A percentile compares a stretch with the other conserved stretches of the same genome.
These are phyloP conservation scores for Diachasmimorpha longicaudata DNA, from an alignment of 1,140 invertebrate species.

Conservation along the genomic window DNA sequence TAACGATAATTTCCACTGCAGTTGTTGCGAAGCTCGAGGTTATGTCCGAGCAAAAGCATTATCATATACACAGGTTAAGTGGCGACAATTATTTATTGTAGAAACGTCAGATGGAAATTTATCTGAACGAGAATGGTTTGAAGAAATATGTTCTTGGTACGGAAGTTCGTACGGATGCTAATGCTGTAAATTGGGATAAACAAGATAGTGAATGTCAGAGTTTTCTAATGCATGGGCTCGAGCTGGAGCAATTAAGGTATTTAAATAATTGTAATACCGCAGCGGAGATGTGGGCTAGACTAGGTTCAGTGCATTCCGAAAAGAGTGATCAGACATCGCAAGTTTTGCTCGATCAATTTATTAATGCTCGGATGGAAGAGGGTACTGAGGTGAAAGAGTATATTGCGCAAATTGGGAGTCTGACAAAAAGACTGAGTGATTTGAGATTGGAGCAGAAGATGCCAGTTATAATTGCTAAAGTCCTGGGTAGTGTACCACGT, in stretches of 20 bases:
- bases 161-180: neutral
- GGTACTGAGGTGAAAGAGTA: constrained; percentile 23
- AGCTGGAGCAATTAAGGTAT: constrained; percentile 29
- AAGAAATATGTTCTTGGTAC: constrained; percentile 20
- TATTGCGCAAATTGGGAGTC: constrained; percentile 24
- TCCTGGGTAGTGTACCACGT: constrained; percentile 20
- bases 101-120: constrained; percentile 20
- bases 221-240: constrained; percentile 30
- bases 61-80: constrained; percentile 25
- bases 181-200: constrained; percentile 12
- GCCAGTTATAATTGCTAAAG: constrained; percentile 29
- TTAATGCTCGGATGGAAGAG: constrained; percentile 29
- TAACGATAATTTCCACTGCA: neutral
- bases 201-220: constrained; percentile 33
- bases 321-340: constrained; percentile 33
- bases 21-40: neutral
- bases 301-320: constrained; percentile 30
- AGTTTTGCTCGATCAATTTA: constrained; percentile 31
- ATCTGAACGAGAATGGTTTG: constrained; percentile 21
- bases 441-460: constrained; percentile 24
- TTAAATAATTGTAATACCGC: constrained; percentile 29
- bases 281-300: constrained; percentile 28
- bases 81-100: constrained; percentile 21
- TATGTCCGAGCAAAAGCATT: neutral
- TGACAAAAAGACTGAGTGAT: constrained; percentile 25